Evolutionary conservation across 2,113 vertebrate species (phyloP), one percentile per base, ranked within the genome.

Genomic region (Hirundichthys speculiger): DNA sequence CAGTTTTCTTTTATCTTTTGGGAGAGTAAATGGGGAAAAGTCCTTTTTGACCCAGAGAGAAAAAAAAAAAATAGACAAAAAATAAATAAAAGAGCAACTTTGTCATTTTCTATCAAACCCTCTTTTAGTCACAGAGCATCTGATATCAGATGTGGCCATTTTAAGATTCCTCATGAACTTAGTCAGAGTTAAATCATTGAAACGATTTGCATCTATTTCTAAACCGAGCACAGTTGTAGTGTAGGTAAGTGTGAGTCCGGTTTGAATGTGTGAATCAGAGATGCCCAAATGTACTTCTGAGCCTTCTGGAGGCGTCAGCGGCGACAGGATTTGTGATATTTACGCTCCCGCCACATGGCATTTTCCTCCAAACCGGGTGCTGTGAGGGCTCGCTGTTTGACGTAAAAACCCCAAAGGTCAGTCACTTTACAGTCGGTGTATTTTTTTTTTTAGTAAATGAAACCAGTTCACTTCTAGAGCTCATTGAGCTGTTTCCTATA

Each of bases 211-310:
- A 49, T 65, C 45, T 63, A 40, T 69, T 59, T 69, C 24, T 72
- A 13, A 73, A 46, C 1, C 49, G 49, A 45, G 47, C 67, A 70
- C 74, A 78, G 68, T 50, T 76, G 68, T 49, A 48, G 52, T 53
- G 72, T 67, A 69, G 69, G 21, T 71, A 34, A 34, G 75, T 71
- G 78, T 61, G 57, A 75, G 45, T 66, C 38, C 71, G 61, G 60
- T 27, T 64, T 50, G n/a, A 45, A 60, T 1, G 57, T n/a, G 19
- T 83, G 78, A 86, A 14, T 86, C 75, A 82, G 52, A 78, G 68
- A 48, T 18, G 60, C 49, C 38, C 56, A 16, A 69, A 41, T 67
- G 71, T 42, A 34, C 66, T 57, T 61, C 4, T 5, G 51, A 74
- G 60, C 50, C 39, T 45, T 38, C 66, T 62, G 69, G 57, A 63